Evolutionary conservation across 1,140 invertebrate genomes (phyloP).

Genomic region (Plectrocnemia conspersa): DNA sequence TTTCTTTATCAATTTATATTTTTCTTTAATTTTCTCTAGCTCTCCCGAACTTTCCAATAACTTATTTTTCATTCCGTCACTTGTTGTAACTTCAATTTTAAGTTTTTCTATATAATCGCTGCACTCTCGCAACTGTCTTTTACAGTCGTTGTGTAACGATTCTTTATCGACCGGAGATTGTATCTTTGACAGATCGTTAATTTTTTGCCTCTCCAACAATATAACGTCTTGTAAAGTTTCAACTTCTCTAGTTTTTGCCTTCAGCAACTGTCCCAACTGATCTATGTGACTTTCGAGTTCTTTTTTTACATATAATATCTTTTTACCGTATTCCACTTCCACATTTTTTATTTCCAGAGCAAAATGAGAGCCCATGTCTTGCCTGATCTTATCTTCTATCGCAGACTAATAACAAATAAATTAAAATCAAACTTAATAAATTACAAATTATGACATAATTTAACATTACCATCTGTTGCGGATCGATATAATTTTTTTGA

Average conservation of each 20-base stretch:
- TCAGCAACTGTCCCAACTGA: slow-evolving; percentile 50
- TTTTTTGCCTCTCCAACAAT: slow-evolving; percentile 50
- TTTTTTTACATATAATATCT: slow-evolving; percentile 49
- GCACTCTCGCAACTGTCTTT: slow-evolving; percentile 17
- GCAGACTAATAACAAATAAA: slow-evolving; percentile 33
- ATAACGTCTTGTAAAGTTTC: slow-evolving; percentile 54
- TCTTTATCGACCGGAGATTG: slow-evolving; percentile 1
- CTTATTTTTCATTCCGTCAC: slow-evolving; percentile 13
- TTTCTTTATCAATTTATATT: slow-evolving; percentile 55
- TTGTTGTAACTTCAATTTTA: slow-evolving; percentile 4
- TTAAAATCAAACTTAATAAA: slow-evolving; percentile 1
- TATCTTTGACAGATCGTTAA: slow-evolving; percentile 40
- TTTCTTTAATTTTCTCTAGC: slow-evolving; percentile 47
- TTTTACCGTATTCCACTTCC: slow-evolving; percentile 48
- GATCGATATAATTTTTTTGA: neutral
- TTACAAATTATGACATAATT: neutral
- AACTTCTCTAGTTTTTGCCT: slow-evolving; percentile 52
- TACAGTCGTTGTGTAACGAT: slow-evolving; percentile 18
- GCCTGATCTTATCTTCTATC: slow-evolving; percentile 52
- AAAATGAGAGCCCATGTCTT: slow-evolving; percentile 56
- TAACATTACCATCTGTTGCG: neutral
- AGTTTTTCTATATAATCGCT: slow-evolving; percentile 18
- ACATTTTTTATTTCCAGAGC: slow-evolving; percentile 52
- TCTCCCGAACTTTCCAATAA: slow-evolving; percentile 37
- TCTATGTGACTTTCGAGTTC: slow-evolving; percentile 42